Percentiles rank a stretch among this genome's conserved stretches.
Conservation (phyloP, 1,140 invertebrate species). For the Platyscapa corneri region DNA sequence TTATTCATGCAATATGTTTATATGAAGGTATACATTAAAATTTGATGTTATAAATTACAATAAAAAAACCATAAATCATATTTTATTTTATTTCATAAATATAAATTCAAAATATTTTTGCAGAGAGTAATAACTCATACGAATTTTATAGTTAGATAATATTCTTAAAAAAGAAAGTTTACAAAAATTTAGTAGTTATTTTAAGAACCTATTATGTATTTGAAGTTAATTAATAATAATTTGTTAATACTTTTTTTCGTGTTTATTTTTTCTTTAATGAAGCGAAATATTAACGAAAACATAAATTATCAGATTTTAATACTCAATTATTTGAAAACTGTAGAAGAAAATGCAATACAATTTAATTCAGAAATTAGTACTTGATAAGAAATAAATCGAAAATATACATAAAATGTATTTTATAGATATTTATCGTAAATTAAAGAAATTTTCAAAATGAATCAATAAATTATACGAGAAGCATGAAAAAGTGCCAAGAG, state of each 20-base stretch:
- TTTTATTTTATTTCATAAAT: not conserved
- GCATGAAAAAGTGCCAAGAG: too few relatives aligned
- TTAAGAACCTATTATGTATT: not conserved
- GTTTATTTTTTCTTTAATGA: not conserved
- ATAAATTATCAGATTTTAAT: not conserved
- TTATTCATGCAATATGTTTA: too few relatives aligned
- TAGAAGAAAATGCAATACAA: not conserved
- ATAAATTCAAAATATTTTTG: not conserved
- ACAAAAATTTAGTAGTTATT: too few relatives aligned
- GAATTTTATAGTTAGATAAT: not conserved
- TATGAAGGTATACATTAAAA: too few relatives aligned
- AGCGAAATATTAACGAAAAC: not conserved
- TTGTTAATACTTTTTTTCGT: not conserved
- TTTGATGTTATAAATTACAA: too few relatives aligned
- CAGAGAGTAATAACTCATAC: not conserved
- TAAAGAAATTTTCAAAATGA: too few relatives aligned
- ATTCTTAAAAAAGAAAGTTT: not conserved
- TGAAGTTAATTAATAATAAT: not conserved
- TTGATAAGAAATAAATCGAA: not conserved
- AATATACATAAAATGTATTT: too few relatives aligned
- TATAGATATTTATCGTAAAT: too few relatives aligned
- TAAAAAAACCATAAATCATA: too few relatives aligned
- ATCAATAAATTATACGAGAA: too few relatives aligned
- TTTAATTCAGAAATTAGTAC: not conserved
- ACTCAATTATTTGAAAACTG: not conserved